Evolutionary conservation across 2,797 vertebrate species (phyloP).

Genomic region (Lateolabrax maculatus): DNA sequence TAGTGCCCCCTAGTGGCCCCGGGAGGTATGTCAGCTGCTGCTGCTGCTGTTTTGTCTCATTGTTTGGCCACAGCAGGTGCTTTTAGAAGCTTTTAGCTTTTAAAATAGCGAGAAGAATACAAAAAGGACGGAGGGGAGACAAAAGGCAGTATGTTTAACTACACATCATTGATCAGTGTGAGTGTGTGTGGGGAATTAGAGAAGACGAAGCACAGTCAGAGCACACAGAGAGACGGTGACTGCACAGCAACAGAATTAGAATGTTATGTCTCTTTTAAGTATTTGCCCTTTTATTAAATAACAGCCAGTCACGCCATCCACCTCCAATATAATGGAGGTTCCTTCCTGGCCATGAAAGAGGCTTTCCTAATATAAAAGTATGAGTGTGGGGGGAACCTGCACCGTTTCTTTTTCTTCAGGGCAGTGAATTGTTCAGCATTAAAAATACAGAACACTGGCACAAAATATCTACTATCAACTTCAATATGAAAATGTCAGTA

Average conservation of each 20-base stretch:
- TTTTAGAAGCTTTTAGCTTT: too few species aligned
- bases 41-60: slow-evolving; percentile 35
- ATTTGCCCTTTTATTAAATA: neutral
- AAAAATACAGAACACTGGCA: neutral
- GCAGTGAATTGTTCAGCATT: neutral
- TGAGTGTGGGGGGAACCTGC: neutral
- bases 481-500: neutral
- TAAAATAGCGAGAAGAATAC: slow-evolving; percentile 30
- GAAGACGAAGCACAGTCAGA: neutral
- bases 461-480: neutral
- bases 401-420: neutral
- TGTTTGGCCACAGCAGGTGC: slow-evolving; percentile 52
- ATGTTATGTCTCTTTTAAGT: neutral
- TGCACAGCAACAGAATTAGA: neutral
- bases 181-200: slow-evolving; percentile 1
- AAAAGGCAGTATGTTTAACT: slow-evolving; percentile 26
- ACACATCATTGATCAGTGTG: slow-evolving; percentile 23
- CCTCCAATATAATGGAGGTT: neutral
- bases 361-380: neutral
- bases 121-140: slow-evolving; percentile 30
- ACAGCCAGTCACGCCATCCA: neutral
- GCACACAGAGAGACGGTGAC: neutral
- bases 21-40: neutral
- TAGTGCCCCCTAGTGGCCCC: slow-evolving; percentile 69
- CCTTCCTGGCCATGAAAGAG: neutral